These are phyloP conservation scores for Glareola pratincola DNA, from an alignment of 2,113 vertebrate genomes.

Conservation along the genomic window DNA sequence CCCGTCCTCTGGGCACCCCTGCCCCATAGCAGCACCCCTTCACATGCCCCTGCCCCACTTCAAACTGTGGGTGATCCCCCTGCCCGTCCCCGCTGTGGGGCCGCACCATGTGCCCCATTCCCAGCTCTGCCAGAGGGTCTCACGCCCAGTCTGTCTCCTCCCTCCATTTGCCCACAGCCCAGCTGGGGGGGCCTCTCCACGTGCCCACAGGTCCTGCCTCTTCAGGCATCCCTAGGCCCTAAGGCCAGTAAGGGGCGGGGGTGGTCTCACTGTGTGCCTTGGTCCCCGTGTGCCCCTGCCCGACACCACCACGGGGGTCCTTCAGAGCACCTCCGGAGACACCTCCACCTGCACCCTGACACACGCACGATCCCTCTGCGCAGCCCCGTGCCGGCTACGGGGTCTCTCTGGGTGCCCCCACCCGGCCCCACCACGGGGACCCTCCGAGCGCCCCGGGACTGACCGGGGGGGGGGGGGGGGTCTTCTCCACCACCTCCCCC, in stretches of 20 bases:
- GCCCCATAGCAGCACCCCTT: not conserved
- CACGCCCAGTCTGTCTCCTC: no score
- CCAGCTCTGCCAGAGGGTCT: not conserved
- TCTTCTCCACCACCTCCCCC: not conserved
- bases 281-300: fast-evolving
- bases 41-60: not conserved
- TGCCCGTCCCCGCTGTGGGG: no score
- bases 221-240: not conserved
- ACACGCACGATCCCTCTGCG: no score
- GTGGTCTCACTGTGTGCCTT: fast-evolving
- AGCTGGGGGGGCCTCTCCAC: not conserved
- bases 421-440: not conserved
- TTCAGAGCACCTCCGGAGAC: fast-evolving
- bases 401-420: no score
- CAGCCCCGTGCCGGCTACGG: not conserved
- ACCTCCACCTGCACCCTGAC: not conserved
- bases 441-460: not conserved
- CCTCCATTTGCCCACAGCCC: not conserved
- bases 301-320: fast-evolving
- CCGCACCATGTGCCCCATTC: not conserved
- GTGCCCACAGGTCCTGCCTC: not conserved
- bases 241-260: not conserved
- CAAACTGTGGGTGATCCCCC: not conserved
- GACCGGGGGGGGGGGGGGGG: fast-evolving
- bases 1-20: not conserved